Evolutionary conservation across 2,888 invertebrate species (phyloP).

Genomic region (Amblyteles armatorius): DNA sequence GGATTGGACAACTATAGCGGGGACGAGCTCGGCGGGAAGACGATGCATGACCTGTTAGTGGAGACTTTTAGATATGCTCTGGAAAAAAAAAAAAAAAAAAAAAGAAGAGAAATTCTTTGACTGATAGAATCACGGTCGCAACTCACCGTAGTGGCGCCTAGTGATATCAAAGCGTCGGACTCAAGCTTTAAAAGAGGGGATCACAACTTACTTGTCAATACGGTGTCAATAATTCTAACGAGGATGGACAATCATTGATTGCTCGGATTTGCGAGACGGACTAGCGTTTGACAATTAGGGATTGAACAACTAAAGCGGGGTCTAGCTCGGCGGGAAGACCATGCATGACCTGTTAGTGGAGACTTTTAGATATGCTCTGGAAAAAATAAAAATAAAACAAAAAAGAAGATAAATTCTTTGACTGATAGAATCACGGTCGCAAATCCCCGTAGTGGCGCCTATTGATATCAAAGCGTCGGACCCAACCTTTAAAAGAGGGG

Average conservation of each 20-base stretch:
- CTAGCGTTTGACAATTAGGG: too few relatives aligned
- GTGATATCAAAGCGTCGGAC: not conserved
- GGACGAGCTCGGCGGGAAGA: too few relatives aligned
- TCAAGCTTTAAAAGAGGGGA: not conserved
- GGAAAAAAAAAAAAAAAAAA: too few relatives aligned
- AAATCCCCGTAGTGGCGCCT: not conserved
- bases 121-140: not conserved
- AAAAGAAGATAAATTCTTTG: not conserved
- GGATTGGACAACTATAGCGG: too few relatives aligned
- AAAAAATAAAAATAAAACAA: not conserved
- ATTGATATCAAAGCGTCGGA: not conserved
- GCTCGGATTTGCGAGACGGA: not conserved
- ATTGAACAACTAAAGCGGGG: too few relatives aligned
- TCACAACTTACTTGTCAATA: not conserved
- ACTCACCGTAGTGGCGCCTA: not conserved
- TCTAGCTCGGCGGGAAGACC: too few relatives aligned
- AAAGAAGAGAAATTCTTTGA: too few relatives aligned
- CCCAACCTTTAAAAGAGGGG: not conserved
- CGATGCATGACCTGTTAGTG: too few relatives aligned
- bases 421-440: not conserved
- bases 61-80: too few relatives aligned
- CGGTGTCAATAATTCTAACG: constrained; percentile 9
- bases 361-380: too few relatives aligned
- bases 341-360: too few relatives aligned
- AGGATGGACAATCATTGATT: not conserved